Base-by-base conservation (phyloP, 2,797 vertebrate genomes). In the Limosa lapponica region DNA sequence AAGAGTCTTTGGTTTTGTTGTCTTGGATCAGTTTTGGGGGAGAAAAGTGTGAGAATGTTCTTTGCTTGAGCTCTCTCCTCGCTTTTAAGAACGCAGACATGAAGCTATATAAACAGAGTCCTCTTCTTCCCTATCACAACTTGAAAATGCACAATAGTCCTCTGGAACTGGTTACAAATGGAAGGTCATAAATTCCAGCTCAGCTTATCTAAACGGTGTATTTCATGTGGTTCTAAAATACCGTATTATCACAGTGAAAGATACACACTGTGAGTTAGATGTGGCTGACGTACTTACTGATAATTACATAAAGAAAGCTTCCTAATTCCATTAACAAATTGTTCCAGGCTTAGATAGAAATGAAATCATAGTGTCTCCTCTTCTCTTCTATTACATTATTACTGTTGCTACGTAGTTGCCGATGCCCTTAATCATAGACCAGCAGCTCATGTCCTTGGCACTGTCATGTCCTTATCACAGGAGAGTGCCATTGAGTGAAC, bases 291-390 rank as follows among this genome's bases (percentile, higher is more conserved):
- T 70, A 77, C 11, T 62, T 64, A 20, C 32, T 73, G 55, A 70
- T 88, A 90, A 94, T 91, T 90, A 11, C 37, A 55, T 75, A 88
- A 55, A 70, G 52, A 73, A 86, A 81, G 43, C 81, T 88, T 83
- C 58, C 62, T 95, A 93, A 93, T 93, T 95, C 67, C 58, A 89
- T 94, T 93, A 95, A 79, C 41, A 91, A 94, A 82, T 59, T 87
- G 55, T 91, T 96, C 70, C 66, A 87, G 62, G 48, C 52, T 84
- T 88, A 75, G 70, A 43, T 12, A 93, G 85, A 81, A 82, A 91
- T 70, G 32, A 93, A 95, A 81, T 90, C 87, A 77, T 32, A 93
- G n/a, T 24, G 22, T 69, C 16, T 59, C 54, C 55, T 75, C 55
- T 52, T 57, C 27, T 89, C 28, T 64, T 59, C 27, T 69, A 1